Evolutionary conservation across 2,113 vertebrate species (phyloP).

Genomic region (Colius striatus): DNA sequence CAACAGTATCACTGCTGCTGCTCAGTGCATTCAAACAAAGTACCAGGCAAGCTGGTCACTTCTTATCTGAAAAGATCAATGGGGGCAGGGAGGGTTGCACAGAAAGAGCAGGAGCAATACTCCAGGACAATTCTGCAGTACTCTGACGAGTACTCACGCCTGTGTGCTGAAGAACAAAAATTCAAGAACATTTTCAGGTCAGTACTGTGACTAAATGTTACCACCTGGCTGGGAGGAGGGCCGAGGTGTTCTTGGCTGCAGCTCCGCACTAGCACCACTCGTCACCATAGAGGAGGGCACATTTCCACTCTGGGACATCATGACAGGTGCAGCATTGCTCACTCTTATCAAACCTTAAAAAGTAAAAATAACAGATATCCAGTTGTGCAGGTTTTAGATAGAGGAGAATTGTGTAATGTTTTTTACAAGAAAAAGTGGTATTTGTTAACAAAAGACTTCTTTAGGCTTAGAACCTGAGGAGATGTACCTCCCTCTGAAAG

Average conservation of each 20-base stretch:
- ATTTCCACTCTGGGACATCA: conserved; percentile 88
- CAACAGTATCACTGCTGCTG: not conserved
- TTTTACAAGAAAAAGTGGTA: not conserved
- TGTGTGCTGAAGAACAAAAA: not conserved
- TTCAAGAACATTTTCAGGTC: not conserved
- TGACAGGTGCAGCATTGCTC: conserved; percentile 85
- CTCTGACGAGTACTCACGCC: not conserved
- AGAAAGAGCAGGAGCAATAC: not conserved
- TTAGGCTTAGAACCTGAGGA: not conserved
- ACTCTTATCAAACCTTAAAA: conserved; percentile 84
- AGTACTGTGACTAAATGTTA: not conserved
- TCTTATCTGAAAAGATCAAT: not conserved
- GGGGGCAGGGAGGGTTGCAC: not conserved
- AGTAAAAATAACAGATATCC: not conserved
- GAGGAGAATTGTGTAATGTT: not conserved
- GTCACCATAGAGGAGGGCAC: conserved; percentile 86
- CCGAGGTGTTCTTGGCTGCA: conserved; percentile 87
- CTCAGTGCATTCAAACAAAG: not conserved
- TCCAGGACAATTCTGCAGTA: not conserved
- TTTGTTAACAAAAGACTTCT: not conserved
- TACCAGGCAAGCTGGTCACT: not conserved
- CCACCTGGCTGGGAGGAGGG: conserved; percentile 91
- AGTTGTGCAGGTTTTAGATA: not conserved
- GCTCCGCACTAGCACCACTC: conserved; percentile 84
- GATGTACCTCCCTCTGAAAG: not conserved